Base-by-base conservation (phyloP, 2,113 vertebrate genomes). In the Paraplagusia blochii region DNA sequence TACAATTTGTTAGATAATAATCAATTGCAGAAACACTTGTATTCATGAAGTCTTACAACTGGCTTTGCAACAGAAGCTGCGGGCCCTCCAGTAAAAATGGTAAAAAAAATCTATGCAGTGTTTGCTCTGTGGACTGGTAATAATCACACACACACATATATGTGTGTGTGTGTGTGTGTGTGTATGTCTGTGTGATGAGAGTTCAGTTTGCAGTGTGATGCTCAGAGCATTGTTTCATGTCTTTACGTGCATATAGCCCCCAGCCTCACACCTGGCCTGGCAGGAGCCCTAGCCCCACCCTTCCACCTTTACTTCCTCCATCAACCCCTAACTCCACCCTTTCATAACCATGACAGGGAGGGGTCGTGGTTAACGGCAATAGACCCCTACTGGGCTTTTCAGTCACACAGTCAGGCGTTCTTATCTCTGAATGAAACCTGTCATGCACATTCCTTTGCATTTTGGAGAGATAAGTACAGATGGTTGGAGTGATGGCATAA, bases 251-350 rank as follows among this genome's bases (percentile, higher is more conserved):
- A 80, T 81, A 80, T 81, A 56, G 85, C 87, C 82, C 80, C 78
- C 69, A 89, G 85, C 64, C 70, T 81, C 78, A 86, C 85, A 87
- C 87, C 84, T 89, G 84, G 82, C 66, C 63, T 69, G 62, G 70
- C 67, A 81, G 56, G 67, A 70, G 60, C 53, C 65, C 34, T 63
- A 44, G 55, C 53, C 69, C 73, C 67, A 68, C 80, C 73, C 64
- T 56, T 53, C 58, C 35, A 63, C 45, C 22, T 58, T 59, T 63
- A 59, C 19, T 53, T 63, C 50, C 46, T 56, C 19, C 12, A 58
- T 35, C 12, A 11, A 50, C 19, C 48, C 58, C 50, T 34, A 53
- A 35, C 34, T 56, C 47, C 52, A 22, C 33, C 42, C 48, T 7
- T 5, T 38, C 45, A 16, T 52, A 56, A 39, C 62, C 59, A 48